These are phyloP conservation scores for Tychaedon coryphoeus DNA, from an alignment of 2,113 vertebrate genomes.

Conservation along the genomic window DNA sequence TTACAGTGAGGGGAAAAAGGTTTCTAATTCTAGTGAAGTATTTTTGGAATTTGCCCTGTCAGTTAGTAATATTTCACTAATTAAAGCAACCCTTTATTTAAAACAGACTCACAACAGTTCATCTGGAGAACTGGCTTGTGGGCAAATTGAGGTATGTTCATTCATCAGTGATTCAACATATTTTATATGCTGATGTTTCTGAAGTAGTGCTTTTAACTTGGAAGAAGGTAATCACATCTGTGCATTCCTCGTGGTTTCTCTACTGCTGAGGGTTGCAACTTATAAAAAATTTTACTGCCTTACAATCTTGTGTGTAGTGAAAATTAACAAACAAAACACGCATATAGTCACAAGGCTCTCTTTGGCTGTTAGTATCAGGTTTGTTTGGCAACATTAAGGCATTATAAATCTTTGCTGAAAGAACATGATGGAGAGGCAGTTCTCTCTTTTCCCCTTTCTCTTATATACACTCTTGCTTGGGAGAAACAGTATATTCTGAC, in stretches of 20 bases:
- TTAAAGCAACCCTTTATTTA: conserved; percentile 55
- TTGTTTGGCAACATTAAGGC: neutral
- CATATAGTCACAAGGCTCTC: neutral
- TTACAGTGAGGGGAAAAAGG: neutral
- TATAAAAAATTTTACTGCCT: neutral
- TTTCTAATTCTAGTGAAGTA: conserved; percentile 43
- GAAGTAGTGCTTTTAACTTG: conserved; percentile 28
- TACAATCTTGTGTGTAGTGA: neutral
- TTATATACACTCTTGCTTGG: neutral
- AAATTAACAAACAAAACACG: neutral
- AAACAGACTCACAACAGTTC: conserved; percentile 4
- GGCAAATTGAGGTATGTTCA: conserved; percentile 24
- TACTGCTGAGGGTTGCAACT: neutral
- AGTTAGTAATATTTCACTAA: conserved; percentile 57
- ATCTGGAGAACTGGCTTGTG: conserved; percentile 13
- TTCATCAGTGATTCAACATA: neutral
- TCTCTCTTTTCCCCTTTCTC: neutral
- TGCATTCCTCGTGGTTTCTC: conserved; percentile 23
- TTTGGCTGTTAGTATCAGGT: neutral
- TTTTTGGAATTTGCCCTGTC: conserved; percentile 61
- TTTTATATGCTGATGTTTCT: conserved; percentile 16
- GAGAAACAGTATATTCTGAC: neutral
- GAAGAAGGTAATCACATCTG: conserved; percentile 1
- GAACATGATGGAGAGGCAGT: neutral
- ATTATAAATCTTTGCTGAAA: neutral